Evolutionary conservation across 2,113 vertebrate species (phyloP), one percentile per base, ranked within the genome.

Genomic region (Corapipo altera): DNA sequence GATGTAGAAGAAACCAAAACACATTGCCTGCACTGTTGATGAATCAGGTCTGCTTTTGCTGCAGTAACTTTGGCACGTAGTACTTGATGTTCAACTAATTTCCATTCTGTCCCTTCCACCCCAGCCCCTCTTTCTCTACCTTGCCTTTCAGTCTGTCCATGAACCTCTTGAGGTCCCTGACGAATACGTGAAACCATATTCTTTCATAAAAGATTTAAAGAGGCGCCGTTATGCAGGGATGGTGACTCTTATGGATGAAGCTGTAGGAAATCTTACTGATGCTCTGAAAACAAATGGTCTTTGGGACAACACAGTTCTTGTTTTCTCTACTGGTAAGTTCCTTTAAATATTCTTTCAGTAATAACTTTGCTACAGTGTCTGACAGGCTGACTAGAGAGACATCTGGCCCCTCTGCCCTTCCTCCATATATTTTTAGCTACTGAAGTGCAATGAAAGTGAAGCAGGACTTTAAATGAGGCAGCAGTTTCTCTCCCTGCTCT

Each of bases 161-260:
- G 79, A 91, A 2, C 99, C 99, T 22, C 97, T 99, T 1, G 98
- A 99, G 96, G 99, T 99, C 14, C 99, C 99, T 1, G 96, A 99
- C 69, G 97, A 97, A 37, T 99, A 99, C 72, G 1, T 97, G 67
- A 93, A 98, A 52, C 99, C 98, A 1, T 99, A 99, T 77, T 85
- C 88, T 55, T 99, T 97, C 87, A 99, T 99, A 94, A 95, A 98
- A 62, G 97, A 99, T 92, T 85, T 18, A 8, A 76, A 97, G 3
- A 98, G 99, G 52, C 98, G 97, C 23, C 30, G 43, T 33, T 99
- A 99, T 26, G 99, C 99, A 0, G 99, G 99, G 59, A 99, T 99
- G 99, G 99, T 99, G 91, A 98, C 99, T 4, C 98, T 98, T 49
- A 98, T 99, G 99, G 99, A 99, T 75, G 99, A 99, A 96, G 99